phyloP scores from a whole-genome alignment of 1,140 invertebrate species.

The Hypsibius dujardini region DNA sequence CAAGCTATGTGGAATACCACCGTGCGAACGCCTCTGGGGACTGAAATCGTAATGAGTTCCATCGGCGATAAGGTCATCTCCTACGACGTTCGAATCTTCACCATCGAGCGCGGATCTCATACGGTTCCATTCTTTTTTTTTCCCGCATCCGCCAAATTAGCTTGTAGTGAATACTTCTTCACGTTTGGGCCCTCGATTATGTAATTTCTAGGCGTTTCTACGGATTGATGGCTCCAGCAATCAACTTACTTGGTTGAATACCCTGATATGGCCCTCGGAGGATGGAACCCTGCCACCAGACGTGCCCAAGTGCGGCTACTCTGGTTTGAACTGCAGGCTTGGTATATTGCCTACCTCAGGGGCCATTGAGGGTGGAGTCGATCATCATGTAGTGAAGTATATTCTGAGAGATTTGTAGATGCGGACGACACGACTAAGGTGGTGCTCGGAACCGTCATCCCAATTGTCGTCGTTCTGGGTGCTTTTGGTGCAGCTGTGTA shows the following conservation, averaged over 20 bases:
- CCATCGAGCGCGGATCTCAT: neutral
- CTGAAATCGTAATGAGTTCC: neutral
- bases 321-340: constrained; percentile 1
- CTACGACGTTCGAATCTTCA: neutral
- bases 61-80: neutral
- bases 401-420: too few relatives aligned
- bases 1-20: neutral
- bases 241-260: neutral
- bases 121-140: too few relatives aligned
- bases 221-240: neutral
- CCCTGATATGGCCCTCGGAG: neutral
- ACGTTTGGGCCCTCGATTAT: too few relatives aligned
- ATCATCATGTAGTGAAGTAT: too few relatives aligned
- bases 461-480: too few relatives aligned
- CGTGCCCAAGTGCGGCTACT: neutral
- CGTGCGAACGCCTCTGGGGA: neutral
- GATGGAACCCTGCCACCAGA: neutral
- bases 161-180: too few relatives aligned
- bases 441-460: too few relatives aligned
- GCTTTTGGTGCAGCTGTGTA: too few relatives aligned
- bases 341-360: too few relatives aligned
- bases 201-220: neutral
- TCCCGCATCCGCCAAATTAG: too few relatives aligned
- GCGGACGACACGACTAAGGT: too few relatives aligned
- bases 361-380: too few relatives aligned